These are phyloP conservation scores for Chondrosia reniformis DNA, from an alignment of 37 sponge, comb jelly and placozoan species.

Conservation along the genomic window DNA sequence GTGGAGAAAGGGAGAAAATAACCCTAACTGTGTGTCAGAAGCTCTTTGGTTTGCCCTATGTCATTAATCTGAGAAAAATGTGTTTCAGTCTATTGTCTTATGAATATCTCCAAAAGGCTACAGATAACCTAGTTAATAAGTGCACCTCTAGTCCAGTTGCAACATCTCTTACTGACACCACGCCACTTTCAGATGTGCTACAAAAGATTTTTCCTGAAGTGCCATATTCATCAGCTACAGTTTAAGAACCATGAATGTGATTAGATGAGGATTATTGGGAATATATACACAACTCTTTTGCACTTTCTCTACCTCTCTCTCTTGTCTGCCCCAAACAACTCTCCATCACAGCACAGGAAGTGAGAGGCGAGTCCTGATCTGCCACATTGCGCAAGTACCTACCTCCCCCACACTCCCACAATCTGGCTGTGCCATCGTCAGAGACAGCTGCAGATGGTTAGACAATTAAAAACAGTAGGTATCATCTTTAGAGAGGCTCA, in stretches of 20 bases:
- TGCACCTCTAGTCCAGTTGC: too few relatives aligned
- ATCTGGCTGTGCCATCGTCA: slow-evolving; percentile 58
- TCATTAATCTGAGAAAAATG: too few relatives aligned
- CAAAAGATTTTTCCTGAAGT: too few relatives aligned
- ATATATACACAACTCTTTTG: background rate
- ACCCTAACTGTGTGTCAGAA: background rate
- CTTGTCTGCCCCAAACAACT: background rate
- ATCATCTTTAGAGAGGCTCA: background rate
- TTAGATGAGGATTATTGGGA: too few relatives aligned
- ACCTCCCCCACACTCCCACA: slow-evolving; percentile 80
- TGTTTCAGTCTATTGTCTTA: too few relatives aligned
- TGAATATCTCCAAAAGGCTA: too few relatives aligned
- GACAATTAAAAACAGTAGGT: background rate
- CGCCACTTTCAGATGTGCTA: too few relatives aligned
- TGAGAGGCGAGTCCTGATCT: slow-evolving; percentile 3
- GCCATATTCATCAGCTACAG: too few relatives aligned
- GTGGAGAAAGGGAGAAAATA: background rate
- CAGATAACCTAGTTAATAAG: too few relatives aligned
- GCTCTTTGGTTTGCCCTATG: background rate
- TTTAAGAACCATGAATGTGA: too few relatives aligned
- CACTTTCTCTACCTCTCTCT: background rate
- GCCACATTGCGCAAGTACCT: slow-evolving; percentile 22
- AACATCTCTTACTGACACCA: too few relatives aligned
- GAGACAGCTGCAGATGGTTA: slow-evolving; percentile 45
- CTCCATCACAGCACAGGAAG: background rate